A percentile compares a stretch with the other conserved stretches of the same genome.
Evolutionary conservation across 2,797 vertebrate species (phyloP).

Genomic region (Hozukius guyotensis): DNA sequence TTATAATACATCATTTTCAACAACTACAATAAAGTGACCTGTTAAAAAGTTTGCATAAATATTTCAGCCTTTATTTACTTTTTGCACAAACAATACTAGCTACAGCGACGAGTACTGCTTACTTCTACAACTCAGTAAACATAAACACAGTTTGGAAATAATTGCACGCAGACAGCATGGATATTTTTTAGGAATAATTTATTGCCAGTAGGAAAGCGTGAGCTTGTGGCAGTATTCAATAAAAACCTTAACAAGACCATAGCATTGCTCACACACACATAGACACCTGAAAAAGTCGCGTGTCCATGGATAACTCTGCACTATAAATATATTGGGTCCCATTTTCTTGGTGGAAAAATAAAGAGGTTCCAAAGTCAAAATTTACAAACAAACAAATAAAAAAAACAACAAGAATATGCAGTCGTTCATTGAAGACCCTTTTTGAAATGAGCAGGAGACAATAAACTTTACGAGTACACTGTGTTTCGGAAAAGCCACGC

Average conservation of each 20-base stretch:
- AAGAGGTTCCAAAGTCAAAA: slow-evolving; percentile 85
- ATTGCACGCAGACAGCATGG: slow-evolving; percentile 49
- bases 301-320: slow-evolving; percentile 84
- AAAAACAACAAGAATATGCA: slow-evolving; percentile 85
- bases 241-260: slow-evolving; percentile 99
- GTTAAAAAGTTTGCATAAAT: not conserved
- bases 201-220: slow-evolving; percentile 99
- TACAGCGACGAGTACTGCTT: not conserved
- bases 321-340: slow-evolving; percentile 93
- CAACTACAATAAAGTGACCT: not conserved
- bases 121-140: not conserved
- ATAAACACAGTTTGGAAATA: slow-evolving; percentile 18
- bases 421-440: slow-evolving; percentile 89
- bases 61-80: not conserved
- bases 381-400: slow-evolving; percentile 82
- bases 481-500: slow-evolving; percentile 73
- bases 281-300: slow-evolving; percentile 82
- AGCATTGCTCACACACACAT: slow-evolving; percentile 87
- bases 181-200: slow-evolving; percentile 99
- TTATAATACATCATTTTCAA: not conserved
- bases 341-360: slow-evolving; percentile 88
- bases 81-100: not conserved
- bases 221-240: slow-evolving; percentile 98
- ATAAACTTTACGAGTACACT: slow-evolving; percentile 82
- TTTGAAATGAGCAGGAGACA: slow-evolving; percentile 83